A percentile compares a stretch with the other conserved stretches of the same genome.
Evolutionary conservation across 1,140 invertebrate species (phyloP).

Genomic region (Palaemon carinicauda): DNA sequence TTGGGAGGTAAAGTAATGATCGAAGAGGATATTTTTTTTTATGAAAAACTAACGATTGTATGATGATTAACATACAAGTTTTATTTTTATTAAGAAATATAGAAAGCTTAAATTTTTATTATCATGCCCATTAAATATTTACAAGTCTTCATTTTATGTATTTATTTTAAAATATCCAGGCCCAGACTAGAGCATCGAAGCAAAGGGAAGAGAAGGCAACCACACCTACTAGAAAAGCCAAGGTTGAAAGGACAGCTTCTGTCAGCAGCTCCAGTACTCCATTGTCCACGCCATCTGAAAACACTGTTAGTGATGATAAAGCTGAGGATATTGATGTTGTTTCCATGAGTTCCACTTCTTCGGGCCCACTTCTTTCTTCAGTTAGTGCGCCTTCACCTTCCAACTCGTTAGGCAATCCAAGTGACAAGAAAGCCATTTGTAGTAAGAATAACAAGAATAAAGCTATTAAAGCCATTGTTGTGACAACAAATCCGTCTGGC

Average conservation of each 20-base stretch:
- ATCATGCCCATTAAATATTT: neutral
- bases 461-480: neutral
- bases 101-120: neutral
- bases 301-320: neutral
- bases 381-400: neutral
- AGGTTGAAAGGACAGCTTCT: neutral
- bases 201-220: constrained; percentile 2
- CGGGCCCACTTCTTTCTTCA: neutral
- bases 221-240: constrained; percentile 39
- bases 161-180: neutral
- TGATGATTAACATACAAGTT: too few species aligned
- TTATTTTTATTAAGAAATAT: too few species aligned
- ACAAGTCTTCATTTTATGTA: neutral
- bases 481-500: neutral
- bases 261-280: neutral
- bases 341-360: too few species aligned
- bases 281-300: neutral
- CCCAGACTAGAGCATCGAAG: constrained; percentile 38
- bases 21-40: too few species aligned
- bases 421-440: constrained; percentile 21
- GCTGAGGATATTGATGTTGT: neutral
- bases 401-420: neutral
- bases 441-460: neutral
- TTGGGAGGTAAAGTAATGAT: too few species aligned
- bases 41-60: too few species aligned